Conservation (phyloP, 1,140 invertebrate genomes). For the Drosophila prosaltans region DNA sequence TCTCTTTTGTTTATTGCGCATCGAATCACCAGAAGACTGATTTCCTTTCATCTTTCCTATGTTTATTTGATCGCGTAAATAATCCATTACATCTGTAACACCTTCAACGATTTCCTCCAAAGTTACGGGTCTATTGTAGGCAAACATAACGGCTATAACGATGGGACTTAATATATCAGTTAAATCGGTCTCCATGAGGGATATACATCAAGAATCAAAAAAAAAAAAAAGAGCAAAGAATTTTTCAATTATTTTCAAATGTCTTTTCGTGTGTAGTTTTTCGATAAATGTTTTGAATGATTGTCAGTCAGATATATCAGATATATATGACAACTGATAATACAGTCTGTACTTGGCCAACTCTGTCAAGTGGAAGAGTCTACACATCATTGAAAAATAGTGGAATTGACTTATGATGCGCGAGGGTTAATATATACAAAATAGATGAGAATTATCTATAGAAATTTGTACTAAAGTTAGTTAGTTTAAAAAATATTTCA, state of each 20-base stretch:
- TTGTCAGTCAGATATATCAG: not conserved
- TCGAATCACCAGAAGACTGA: slow-evolving; percentile 20
- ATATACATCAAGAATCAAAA: not conserved
- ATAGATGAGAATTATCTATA: too few species aligned
- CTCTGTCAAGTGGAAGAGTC: not conserved
- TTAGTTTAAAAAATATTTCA: too few species aligned
- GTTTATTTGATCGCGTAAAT: slow-evolving; percentile 26
- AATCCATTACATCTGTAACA: slow-evolving; percentile 38
- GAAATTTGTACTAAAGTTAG: too few species aligned
- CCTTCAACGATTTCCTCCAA: slow-evolving; percentile 59
- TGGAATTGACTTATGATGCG: not conserved
- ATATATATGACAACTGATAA: slow-evolving; percentile 15
- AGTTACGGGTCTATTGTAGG: slow-evolving; percentile 53
- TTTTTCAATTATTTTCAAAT: slow-evolving; percentile 2
- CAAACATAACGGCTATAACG: slow-evolving; percentile 59
- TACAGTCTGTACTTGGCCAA: slow-evolving; percentile 5
- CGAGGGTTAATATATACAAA: not conserved
- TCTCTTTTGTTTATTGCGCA: not conserved
- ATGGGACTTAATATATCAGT: slow-evolving; percentile 52
- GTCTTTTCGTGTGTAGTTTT: not conserved
- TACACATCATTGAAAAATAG: not conserved
- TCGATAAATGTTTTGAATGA: not conserved
- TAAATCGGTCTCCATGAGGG: slow-evolving; percentile 48
- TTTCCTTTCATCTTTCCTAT: not conserved
- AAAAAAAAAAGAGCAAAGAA: not conserved